Conservation (phyloP, 1,140 invertebrate species). For the Anadara kagoshimensis region DNA sequence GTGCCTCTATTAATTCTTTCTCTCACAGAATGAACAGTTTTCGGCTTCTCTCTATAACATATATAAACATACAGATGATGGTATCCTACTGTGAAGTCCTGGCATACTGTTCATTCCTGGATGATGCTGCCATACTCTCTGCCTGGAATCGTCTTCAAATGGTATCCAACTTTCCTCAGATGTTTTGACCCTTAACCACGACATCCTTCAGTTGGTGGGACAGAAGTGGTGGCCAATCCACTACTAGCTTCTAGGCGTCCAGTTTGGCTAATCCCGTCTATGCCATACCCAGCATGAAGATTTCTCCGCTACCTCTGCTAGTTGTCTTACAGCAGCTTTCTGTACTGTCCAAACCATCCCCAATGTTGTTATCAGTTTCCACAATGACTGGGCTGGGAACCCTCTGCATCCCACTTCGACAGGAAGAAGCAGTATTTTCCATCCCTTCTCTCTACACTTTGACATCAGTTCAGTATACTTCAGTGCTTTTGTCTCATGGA, state of each 20-base stretch:
- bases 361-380: slow-evolving; percentile 15
- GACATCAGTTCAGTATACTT: slow-evolving; percentile 23
- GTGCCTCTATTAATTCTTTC: too few species aligned
- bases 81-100: too few species aligned
- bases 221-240: slow-evolving; percentile 12
- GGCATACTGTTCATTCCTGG: too few species aligned
- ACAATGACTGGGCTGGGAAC: slow-evolving; percentile 31
- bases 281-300: too few species aligned
- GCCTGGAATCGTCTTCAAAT: too few species aligned
- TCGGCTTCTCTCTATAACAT: too few species aligned
- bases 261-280: slow-evolving; percentile 13
- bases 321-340: not conserved
- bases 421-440: slow-evolving; percentile 16
- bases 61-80: too few species aligned
- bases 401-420: slow-evolving; percentile 32
- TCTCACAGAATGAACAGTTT: too few species aligned
- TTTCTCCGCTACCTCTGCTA: slow-evolving; percentile 8
- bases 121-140: too few species aligned
- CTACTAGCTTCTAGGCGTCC: not conserved
- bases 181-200: slow-evolving; percentile 9
- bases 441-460: too few species aligned
- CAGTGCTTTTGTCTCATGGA: slow-evolving; percentile 10
- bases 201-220: slow-evolving; percentile 25
- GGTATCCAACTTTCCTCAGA: slow-evolving; percentile 5
- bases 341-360: slow-evolving; percentile 6